Evolutionary conservation across 2,888 invertebrate genomes (phyloP).

Genomic region (Germaria angustata): DNA sequence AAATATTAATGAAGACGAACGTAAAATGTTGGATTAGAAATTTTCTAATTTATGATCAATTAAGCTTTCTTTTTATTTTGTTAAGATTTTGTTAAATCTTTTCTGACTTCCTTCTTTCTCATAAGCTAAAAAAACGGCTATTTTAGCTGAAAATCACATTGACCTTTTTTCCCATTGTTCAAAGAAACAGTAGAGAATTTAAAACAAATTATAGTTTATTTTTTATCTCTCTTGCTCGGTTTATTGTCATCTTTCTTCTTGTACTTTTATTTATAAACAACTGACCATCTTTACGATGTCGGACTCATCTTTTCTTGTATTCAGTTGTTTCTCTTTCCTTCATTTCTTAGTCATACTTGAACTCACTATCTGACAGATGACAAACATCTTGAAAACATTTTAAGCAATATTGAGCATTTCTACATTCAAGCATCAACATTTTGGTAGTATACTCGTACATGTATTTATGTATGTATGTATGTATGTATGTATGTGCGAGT

Average conservation of each 20-base stretch:
- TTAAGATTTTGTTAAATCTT: neutral
- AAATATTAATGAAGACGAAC: too few species aligned
- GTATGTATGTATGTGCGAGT: too few species aligned
- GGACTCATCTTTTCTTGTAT: neutral
- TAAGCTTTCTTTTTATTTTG: slow-evolving; percentile 43
- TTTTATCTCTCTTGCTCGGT: neutral
- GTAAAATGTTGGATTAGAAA: too few species aligned
- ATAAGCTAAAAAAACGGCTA: neutral
- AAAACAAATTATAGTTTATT: slow-evolving; percentile 27
- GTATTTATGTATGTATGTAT: too few species aligned
- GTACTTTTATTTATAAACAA: slow-evolving; percentile 34
- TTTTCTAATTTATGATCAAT: slow-evolving; percentile 34
- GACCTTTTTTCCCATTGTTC: neutral
- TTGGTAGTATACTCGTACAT: too few species aligned
- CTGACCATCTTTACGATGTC: slow-evolving; percentile 30
- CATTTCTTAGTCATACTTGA: slow-evolving; percentile 37
- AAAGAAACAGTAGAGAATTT: neutral
- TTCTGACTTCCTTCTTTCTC: slow-evolving; percentile 11
- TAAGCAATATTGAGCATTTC: slow-evolving; percentile 27
- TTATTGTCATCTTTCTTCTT: neutral
- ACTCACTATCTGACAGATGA: slow-evolving; percentile 15
- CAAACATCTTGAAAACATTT: slow-evolving; percentile 25
- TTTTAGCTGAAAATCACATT: neutral
- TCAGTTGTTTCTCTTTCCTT: neutral
- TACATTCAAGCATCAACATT: slow-evolving; percentile 29